phyloP scores from a whole-genome alignment of 1,140 invertebrate species.

The Plectus sambesii region DNA sequence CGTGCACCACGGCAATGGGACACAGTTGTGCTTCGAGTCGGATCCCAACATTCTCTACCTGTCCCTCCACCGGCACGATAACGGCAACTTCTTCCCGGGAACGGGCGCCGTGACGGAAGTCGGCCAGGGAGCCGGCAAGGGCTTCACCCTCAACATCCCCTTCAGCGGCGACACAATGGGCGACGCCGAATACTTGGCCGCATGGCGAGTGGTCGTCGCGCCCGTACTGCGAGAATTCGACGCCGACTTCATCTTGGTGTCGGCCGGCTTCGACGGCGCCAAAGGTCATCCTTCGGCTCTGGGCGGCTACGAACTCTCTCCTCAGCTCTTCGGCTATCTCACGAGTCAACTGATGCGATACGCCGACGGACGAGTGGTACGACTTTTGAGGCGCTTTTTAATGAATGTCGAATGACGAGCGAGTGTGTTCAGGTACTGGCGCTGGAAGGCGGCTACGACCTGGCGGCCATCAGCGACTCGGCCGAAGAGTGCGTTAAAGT shows the following conservation, averaged over 20 bases:
- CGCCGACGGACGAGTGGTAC: conserved; percentile 71
- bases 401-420: not conserved
- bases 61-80: conserved; percentile 84
- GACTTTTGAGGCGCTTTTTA: no score
- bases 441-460: conserved; percentile 80
- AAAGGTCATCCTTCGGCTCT: conserved; percentile 81
- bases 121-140: conserved; percentile 74
- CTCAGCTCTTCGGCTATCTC: conserved; percentile 73
- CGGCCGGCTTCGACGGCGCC: conserved; percentile 93
- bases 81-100: conserved; percentile 98
- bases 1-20: conserved; percentile 98
- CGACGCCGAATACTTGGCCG: conserved; percentile 89
- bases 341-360: conserved; percentile 80
- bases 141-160: conserved; percentile 90
- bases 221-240: conserved; percentile 82
- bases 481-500: conserved; percentile 78
- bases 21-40: conserved; percentile 94
- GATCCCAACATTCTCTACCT: conserved; percentile 87
- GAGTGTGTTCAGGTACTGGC: conserved; percentile 51
- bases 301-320: conserved; percentile 57
- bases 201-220: conserved; percentile 81
- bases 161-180: conserved; percentile 87
- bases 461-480: conserved; percentile 87
- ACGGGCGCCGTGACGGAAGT: conserved; percentile 54
- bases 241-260: conserved; percentile 87